These are phyloP conservation scores for Vanessa cardui DNA, from an alignment of 2,888 invertebrate genomes.

Conservation along the genomic window DNA sequence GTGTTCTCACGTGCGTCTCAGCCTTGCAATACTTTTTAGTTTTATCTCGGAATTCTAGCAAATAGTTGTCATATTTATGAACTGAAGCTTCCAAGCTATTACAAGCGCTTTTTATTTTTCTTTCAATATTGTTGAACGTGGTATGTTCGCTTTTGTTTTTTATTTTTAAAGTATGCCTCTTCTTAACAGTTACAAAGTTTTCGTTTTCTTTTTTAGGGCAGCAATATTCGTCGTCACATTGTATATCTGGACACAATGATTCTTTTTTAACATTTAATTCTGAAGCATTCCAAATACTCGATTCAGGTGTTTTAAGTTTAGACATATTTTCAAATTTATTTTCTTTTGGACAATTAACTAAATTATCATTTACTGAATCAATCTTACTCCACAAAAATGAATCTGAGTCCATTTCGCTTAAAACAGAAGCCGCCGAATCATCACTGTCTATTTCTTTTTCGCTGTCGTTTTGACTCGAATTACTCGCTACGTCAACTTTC, in stretches of 20 bases:
- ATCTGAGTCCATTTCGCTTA: slow-evolving; percentile 58
- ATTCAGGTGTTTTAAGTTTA: neutral
- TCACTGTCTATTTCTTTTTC: slow-evolving; percentile 41
- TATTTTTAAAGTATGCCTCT: neutral
- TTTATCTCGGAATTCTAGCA: slow-evolving; percentile 48
- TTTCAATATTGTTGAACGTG: slow-evolving; percentile 46
- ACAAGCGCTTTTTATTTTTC: slow-evolving; percentile 62
- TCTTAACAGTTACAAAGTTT: neutral
- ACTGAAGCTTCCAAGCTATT: slow-evolving; percentile 59
- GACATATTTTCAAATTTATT: neutral
- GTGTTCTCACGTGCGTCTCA: slow-evolving; percentile 52
- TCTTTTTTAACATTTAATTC: neutral
- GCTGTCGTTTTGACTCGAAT: slow-evolving; percentile 9
- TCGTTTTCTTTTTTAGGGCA: neutral
- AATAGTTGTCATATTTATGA: slow-evolving; percentile 61
- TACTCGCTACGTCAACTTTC: slow-evolving; percentile 10
- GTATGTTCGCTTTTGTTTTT: slow-evolving; percentile 5
- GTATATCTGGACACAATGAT: neutral
- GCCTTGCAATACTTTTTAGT: slow-evolving; percentile 35
- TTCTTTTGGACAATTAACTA: neutral
- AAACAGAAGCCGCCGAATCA: slow-evolving; percentile 58
- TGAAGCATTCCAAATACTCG: neutral
- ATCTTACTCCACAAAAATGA: slow-evolving; percentile 61
- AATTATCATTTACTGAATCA: neutral
- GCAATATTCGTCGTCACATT: slow-evolving; percentile 3